Conservation (phyloP, 1,140 invertebrate species). For the Megathymus violae region DNA sequence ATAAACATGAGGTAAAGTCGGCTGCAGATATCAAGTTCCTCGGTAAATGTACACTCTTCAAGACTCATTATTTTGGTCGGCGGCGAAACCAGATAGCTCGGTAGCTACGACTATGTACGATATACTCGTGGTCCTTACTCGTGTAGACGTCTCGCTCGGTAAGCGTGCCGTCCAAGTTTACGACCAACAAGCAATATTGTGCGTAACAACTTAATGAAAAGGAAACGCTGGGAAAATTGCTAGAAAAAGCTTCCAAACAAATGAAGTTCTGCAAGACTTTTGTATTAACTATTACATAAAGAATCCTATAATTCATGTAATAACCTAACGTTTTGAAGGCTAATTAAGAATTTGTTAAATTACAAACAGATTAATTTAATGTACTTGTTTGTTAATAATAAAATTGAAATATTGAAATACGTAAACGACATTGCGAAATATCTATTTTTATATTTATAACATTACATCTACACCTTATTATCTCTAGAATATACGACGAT, state of each 20-base stretch:
- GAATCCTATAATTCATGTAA: background rate
- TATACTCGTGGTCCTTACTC: too few relatives aligned
- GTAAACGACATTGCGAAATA: too few relatives aligned
- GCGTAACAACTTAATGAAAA: constrained; percentile 72
- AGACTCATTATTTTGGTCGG: constrained; percentile 6
- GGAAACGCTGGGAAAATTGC: constrained; percentile 51
- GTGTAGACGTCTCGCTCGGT: constrained; percentile 1
- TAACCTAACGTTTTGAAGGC: too few relatives aligned
- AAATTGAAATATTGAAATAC: too few relatives aligned
- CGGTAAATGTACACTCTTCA: background rate
- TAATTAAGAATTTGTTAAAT: too few relatives aligned
- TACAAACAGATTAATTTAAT: too few relatives aligned
- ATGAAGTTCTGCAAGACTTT: background rate
- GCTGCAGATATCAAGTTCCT: background rate
- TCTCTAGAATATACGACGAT: background rate
- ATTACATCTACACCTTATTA: background rate
- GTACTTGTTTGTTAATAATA: too few relatives aligned
- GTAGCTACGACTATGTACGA: background rate
- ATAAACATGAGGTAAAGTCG: too few relatives aligned
- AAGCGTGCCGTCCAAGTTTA: constrained; percentile 23
- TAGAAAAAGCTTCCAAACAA: constrained; percentile 11
- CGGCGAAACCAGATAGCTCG: background rate
- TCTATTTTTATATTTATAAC: too few relatives aligned
- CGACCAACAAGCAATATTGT: constrained; percentile 54
- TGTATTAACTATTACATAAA: background rate